Evolutionary conservation across 2,888 invertebrate genomes (phyloP), one percentile per base, ranked within the genome.

Genomic region (Arctia plantaginis): DNA sequence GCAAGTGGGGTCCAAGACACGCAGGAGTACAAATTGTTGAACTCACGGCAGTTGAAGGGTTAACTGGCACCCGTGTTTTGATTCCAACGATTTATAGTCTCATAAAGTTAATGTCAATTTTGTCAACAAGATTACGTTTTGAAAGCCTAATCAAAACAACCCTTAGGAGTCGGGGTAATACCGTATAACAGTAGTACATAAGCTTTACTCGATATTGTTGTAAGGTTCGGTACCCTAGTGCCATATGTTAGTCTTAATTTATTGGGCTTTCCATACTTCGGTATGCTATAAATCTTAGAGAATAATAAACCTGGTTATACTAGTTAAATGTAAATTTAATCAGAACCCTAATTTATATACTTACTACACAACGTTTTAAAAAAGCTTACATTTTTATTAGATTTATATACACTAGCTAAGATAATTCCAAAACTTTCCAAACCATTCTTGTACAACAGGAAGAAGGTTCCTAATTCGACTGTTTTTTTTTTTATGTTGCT

Each of bases 1-100:
- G 82, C 85, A 88, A 90, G 89, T 89, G 85, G 89, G 90, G 89
- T 90, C 87, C 84, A 85, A 86, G 87, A 85, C 88, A 84, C 85
- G 86, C 88, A 88, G 86, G 86, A 81, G 82, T 80, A 81, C 87
- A 77, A 85, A 84, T 81, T 85, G 80, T 80, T 89, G 86, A 85
- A 82, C 88, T 77, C 77, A 85, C 84, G 81, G 80, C 75, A 85
- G 82, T 82, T 80, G 83, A 78, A 89, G 91, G 89, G 89, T 89
- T 90, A 88, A 89, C 85, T 85, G 83, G 81, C 79, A 77, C 85
- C 83, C 81, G 75, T 85, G 85, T 88, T 88, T 87, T 87, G 89
- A 86, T 89, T 86, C 80, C 23, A 72, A 71, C 41, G 71, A 77
- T 77, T 85, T 81, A 85, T 72, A 66, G 73, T 55, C 64, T 71